Evolutionary conservation across 92 coral and sea anemone genomes (phyloP).

Genomic region (Porites divaricata): DNA sequence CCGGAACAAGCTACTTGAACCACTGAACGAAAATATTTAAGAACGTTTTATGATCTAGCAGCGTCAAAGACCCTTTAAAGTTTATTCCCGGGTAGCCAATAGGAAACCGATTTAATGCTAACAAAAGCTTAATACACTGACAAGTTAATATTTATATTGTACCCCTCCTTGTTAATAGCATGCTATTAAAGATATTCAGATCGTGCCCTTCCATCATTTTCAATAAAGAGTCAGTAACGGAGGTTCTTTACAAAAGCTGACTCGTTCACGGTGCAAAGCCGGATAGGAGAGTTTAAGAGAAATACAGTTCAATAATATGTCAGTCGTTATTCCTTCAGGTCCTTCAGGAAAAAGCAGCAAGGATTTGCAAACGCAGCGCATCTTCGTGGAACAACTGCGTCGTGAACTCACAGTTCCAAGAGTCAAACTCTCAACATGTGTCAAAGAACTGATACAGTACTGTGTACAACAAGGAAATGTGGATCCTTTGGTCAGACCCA

Average conservation of each 20-base stretch:
- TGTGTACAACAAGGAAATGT: constrained; percentile 76
- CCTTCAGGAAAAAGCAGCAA: constrained; percentile 61
- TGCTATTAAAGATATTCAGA: no score
- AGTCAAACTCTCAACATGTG: constrained; percentile 80
- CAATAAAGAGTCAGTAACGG: not conserved
- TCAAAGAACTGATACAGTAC: constrained; percentile 73
- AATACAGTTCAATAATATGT: not conserved
- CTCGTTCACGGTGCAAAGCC: not conserved
- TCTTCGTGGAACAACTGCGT: constrained; percentile 80
- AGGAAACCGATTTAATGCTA: not conserved
- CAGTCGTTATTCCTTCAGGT: constrained; percentile 30
- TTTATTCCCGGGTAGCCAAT: constrained; percentile 4
- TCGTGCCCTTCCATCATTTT: not conserved
- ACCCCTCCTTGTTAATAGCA: not conserved
- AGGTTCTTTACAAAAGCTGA: no score
- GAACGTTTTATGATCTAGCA: no score
- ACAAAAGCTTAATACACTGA: not conserved
- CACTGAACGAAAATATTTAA: no score
- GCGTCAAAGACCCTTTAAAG: not conserved
- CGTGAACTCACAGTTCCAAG: constrained; percentile 77
- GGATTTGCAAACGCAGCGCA: constrained; percentile 78
- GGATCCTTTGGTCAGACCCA: constrained; percentile 76
- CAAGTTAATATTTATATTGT: not conserved
- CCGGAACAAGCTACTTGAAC: no score
- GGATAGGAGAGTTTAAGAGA: not conserved